Evolutionary conservation across 2,113 vertebrate species (phyloP).

Genomic region (Plectropomus leopardus): DNA sequence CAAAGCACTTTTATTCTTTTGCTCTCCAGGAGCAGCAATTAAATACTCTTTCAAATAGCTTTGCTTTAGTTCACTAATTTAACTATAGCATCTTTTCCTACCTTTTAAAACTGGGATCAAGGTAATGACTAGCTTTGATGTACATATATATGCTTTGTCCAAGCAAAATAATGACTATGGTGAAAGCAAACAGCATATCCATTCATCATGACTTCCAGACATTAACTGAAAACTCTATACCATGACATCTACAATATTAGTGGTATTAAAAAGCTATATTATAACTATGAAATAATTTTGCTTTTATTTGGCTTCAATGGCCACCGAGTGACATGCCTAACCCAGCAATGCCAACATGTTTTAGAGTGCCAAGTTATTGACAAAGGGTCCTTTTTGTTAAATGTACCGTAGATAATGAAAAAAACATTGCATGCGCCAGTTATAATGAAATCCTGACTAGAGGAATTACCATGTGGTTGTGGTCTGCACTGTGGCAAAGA

Average conservation of each 20-base stretch:
- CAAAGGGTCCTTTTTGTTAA: slow-evolving; percentile 7
- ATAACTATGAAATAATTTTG: no score
- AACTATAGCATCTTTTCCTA: not conserved
- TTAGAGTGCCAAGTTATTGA: not conserved
- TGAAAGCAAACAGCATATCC: not conserved
- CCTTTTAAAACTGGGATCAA: slow-evolving; percentile 3
- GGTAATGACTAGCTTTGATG: not conserved
- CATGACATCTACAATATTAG: not conserved
- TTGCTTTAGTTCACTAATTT: not conserved
- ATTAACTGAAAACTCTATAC: no score
- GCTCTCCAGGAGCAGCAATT: not conserved
- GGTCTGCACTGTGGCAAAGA: slow-evolving; percentile 21
- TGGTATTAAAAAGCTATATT: no score
- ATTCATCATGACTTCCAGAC: no score
- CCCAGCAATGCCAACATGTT: not conserved
- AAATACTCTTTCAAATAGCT: not conserved
- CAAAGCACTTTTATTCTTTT: slow-evolving; percentile 16
- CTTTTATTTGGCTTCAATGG: no score
- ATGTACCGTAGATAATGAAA: slow-evolving; percentile 15
- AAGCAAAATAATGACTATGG: not conserved
- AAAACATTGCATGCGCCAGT: not conserved
- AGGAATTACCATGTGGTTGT: slow-evolving; percentile 22
- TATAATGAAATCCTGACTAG: slow-evolving; percentile 18
- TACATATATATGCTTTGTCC: not conserved
- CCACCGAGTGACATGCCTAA: not conserved